Percentiles rank a stretch among this genome's conserved stretches.
Conservation (phyloP, 2,797 vertebrate species). For the Gambelia wislizenii region DNA sequence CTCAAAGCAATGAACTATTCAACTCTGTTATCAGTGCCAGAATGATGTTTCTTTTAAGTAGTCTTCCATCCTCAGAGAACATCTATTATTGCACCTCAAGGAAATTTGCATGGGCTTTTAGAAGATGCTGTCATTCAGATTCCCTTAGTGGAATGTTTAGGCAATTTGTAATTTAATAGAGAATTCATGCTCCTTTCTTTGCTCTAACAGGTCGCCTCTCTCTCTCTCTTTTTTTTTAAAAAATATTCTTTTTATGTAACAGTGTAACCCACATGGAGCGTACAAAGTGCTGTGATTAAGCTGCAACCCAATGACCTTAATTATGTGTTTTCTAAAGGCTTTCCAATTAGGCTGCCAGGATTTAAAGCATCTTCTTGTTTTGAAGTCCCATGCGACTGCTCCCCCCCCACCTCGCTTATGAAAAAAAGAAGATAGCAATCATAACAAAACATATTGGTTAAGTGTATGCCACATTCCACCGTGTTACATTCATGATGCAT, state of each 20-base stretch:
- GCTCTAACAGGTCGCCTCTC: slow-evolving; percentile 26
- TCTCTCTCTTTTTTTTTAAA: slow-evolving; percentile 23
- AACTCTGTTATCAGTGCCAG: not conserved
- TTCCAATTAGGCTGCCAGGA: slow-evolving; percentile 25
- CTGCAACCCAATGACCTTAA: not conserved
- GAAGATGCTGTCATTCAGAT: slow-evolving; percentile 14
- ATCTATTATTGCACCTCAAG: not conserved
- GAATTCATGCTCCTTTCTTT: slow-evolving; percentile 25
- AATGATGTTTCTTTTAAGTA: slow-evolving; percentile 33
- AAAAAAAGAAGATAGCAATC: slow-evolving; percentile 28
- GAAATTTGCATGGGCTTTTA: not conserved
- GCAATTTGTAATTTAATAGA: slow-evolving; percentile 36
- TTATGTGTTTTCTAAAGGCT: slow-evolving; percentile 46
- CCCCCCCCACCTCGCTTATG: slow-evolving; percentile 7
- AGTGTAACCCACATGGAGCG: slow-evolving; percentile 33
- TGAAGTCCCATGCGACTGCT: slow-evolving; percentile 37
- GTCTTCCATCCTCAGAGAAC: not conserved
- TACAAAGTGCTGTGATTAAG: slow-evolving; percentile 18
- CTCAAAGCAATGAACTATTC: slow-evolving; percentile 6
- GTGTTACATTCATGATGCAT: slow-evolving; percentile 53
- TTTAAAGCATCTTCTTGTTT: slow-evolving; percentile 36
- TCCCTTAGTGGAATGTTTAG: slow-evolving; percentile 26
- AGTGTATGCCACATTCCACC: slow-evolving; percentile 48
- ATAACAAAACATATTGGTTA: slow-evolving; percentile 54
- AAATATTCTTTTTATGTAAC: slow-evolving; percentile 37